Conservation (phyloP, 2,888 invertebrate species). For the Lycia hirtaria region DNA sequence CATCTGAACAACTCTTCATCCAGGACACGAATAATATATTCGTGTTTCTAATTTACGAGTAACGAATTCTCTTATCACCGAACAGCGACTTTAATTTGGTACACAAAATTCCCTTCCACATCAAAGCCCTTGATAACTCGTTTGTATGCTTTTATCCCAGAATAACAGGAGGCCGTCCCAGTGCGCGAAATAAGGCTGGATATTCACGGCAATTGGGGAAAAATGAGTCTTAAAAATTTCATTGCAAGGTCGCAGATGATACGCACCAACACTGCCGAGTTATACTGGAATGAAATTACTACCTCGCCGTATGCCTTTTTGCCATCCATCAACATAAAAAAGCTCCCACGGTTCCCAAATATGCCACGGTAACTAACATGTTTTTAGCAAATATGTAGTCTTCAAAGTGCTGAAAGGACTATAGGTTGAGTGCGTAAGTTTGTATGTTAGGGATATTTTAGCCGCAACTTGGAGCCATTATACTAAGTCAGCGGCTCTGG, state of each 20-base stretch:
- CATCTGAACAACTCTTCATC: neutral
- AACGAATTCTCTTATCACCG: conserved; percentile 17
- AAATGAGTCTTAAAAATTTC: conserved; percentile 46
- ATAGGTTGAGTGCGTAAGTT: conserved; percentile 24
- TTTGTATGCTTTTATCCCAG: conserved; percentile 35
- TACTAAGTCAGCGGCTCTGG: conserved; percentile 26
- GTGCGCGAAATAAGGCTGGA: conserved; percentile 37
- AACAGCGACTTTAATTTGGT: conserved; percentile 28
- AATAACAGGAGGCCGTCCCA: conserved; percentile 32
- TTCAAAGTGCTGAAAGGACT: conserved; percentile 29
- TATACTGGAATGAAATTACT: conserved; percentile 37
- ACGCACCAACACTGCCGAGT: conserved; percentile 33
- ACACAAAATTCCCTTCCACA: conserved; percentile 25
- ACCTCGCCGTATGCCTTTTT: conserved; percentile 40
- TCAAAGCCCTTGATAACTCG: conserved; percentile 34
- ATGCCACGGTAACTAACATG: conserved; percentile 38
- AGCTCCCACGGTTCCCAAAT: conserved; percentile 34
- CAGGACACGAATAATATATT: neutral
- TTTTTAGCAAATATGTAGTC: conserved; percentile 36
- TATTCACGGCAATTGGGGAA: conserved; percentile 39
- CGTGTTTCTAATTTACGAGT: conserved; percentile 18
- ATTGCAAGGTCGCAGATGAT: conserved; percentile 44
- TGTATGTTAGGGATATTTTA: conserved; percentile 24
- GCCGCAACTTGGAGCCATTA: conserved; percentile 23
- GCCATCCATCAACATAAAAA: conserved; percentile 47